phyloP scores from a whole-genome alignment of 2,888 invertebrate genomes.

The Nudaria mundana region DNA sequence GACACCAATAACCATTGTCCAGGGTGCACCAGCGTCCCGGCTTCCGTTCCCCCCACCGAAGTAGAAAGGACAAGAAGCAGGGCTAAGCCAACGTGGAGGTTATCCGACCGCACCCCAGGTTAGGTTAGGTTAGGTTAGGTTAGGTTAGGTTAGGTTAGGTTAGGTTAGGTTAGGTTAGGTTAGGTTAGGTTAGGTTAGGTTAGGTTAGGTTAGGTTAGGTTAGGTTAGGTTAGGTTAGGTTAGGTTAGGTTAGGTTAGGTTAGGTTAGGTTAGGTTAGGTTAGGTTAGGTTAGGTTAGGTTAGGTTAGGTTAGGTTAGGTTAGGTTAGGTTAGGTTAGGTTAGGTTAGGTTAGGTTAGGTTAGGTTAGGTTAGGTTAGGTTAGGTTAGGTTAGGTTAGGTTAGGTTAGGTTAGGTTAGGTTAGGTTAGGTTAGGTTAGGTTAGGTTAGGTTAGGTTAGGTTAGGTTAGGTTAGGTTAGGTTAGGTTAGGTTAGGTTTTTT shows the following conservation, averaged over 20 bases:
- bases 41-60: too few species aligned
- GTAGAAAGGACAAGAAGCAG: too few species aligned
- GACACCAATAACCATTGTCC: too few species aligned
- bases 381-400: conserved; percentile 15
- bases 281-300: conserved; percentile 17
- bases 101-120: too few species aligned
- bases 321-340: conserved; percentile 16
- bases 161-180: conserved; percentile 12
- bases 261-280: conserved; percentile 18
- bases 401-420: conserved; percentile 15
- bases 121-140: neutral
- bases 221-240: conserved; percentile 16
- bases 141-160: conserved; percentile 10
- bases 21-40: too few species aligned
- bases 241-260: conserved; percentile 18
- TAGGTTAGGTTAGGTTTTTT: too few species aligned
- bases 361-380: conserved; percentile 17
- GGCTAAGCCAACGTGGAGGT: too few species aligned
- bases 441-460: conserved; percentile 15
- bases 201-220: conserved; percentile 14
- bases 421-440: conserved; percentile 17
- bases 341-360: conserved; percentile 17
- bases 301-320: conserved; percentile 14
- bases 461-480: conserved; percentile 18
- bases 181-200: conserved; percentile 13